Evolutionary conservation across 1,140 invertebrate genomes (phyloP), one percentile per base, ranked within the genome.

Genomic region (Drosophila kohkoa): DNA sequence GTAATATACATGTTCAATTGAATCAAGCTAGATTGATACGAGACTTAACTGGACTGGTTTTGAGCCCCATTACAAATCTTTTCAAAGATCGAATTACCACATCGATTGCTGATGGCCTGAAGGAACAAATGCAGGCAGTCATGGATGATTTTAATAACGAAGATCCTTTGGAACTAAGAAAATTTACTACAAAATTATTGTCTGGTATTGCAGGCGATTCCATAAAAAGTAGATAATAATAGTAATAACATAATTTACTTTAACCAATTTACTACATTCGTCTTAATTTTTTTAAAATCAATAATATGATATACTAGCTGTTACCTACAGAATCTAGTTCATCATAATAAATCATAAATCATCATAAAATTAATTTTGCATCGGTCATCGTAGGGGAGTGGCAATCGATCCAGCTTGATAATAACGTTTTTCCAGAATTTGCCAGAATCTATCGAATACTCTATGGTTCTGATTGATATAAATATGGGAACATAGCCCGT

Each of bases 61-160:
- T 91, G 46, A 90, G 82, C 59, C 90, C 90, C 1, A 90, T 91
- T 38, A 91, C 90, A 13, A 91, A 91, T 52, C 55, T 91, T 1
- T 91, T 91, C 32, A 91, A 90, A 28, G 74, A 91, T 71, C 86
- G 81, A 3, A 91, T 91, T 5, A 91, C 89, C 4, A 91, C 89
- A 32, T 88, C 86, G 3, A 91, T 91, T 59, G 83, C 90, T 25
- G 90, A 91, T 70, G 86, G 86, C 0, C 73, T 91, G 5, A 90
- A 91, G 30, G 79, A 75, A 16, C 86, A 91, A 79, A 91, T 91
- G 89, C 90, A 91, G 60, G 46, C 57, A 13, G 75, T 91, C 0
- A 82, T 91, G 79, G 78, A 90, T 70, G 90, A 91, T 41, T 91
- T 91, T 25, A 91, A 90, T 52, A 79, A 88, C 10, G 82, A 85